Percentiles rank a stretch among this genome's conserved stretches.
These are phyloP conservation scores for Cryptoblepharus egeriae DNA, from an alignment of 2,797 vertebrate species.

Conservation along the genomic window DNA sequence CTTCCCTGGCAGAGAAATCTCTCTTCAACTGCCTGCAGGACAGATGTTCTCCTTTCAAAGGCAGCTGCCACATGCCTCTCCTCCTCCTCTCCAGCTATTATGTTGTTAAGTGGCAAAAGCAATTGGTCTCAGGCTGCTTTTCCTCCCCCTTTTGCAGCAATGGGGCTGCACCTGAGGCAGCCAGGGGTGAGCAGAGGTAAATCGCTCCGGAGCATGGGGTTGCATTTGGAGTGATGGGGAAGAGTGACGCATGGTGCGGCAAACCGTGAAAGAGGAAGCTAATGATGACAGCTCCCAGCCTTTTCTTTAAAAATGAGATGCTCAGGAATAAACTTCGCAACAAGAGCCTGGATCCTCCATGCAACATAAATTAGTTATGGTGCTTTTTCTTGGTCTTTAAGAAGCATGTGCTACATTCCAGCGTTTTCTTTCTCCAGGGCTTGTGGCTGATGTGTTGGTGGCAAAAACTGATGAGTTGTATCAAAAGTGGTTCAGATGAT, in stretches of 20 bases:
- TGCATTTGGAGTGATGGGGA: neutral
- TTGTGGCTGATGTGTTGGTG: neutral
- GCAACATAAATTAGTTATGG: neutral
- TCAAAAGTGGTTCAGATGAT: neutral
- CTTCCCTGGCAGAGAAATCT: neutral
- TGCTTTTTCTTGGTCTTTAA: neutral
- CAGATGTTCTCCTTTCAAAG: neutral
- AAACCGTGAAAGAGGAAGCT: neutral
- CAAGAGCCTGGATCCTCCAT: accelerated
- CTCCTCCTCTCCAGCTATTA: neutral
- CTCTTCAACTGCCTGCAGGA: conserved; percentile 4
- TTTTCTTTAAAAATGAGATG: neutral
- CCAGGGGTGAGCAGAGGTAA: neutral
- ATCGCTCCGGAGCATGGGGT: neutral
- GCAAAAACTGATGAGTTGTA: neutral
- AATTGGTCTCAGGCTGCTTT: conserved; percentile 7
- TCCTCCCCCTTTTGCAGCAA: conserved; percentile 12
- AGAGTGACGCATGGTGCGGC: neutral
- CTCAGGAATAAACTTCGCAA: neutral
- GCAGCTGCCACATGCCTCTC: neutral
- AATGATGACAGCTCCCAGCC: neutral
- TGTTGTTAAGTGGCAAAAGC: neutral
- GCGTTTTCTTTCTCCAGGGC: neutral
- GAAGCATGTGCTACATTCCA: neutral
- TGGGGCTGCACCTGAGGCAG: neutral